These are phyloP conservation scores for Cuculus canorus DNA, from an alignment of 2,797 vertebrate species.

Conservation along the genomic window DNA sequence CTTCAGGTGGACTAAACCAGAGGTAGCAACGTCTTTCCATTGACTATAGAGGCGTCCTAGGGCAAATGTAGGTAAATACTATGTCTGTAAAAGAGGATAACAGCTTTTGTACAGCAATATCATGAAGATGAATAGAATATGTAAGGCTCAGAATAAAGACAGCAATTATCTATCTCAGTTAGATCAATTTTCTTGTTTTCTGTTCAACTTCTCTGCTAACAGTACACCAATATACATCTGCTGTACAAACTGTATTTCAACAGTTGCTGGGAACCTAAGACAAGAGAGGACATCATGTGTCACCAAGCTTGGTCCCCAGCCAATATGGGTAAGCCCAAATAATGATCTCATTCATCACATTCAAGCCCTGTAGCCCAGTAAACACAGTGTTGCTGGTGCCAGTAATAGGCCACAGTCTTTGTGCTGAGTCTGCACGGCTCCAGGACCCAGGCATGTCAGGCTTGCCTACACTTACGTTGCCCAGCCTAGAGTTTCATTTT, in stretches of 20 bases:
- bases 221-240: neutral
- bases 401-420: neutral
- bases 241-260: neutral
- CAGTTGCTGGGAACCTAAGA: neutral
- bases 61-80: slow-evolving; percentile 10
- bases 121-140: slow-evolving; percentile 19
- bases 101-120: slow-evolving; percentile 21
- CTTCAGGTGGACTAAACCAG: slow-evolving; percentile 34
- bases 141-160: slow-evolving; percentile 34
- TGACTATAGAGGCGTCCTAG: neutral
- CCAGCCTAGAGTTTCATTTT: neutral
- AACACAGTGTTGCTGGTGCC: neutral
- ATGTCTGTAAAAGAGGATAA: neutral
- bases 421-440: slow-evolving; percentile 14
- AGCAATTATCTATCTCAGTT: slow-evolving; percentile 28
- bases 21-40: neutral
- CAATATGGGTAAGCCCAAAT: neutral
- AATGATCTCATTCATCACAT: neutral
- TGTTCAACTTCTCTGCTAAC: neutral
- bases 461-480: neutral
- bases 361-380: neutral
- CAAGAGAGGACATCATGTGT: neutral
- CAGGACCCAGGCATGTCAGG: neutral
- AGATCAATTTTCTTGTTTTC: slow-evolving; percentile 29
- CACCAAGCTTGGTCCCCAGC: neutral